Percentiles rank a stretch among this genome's conserved stretches.
Conservation (phyloP, 2,888 invertebrate genomes). For the Orchestes rusci region DNA sequence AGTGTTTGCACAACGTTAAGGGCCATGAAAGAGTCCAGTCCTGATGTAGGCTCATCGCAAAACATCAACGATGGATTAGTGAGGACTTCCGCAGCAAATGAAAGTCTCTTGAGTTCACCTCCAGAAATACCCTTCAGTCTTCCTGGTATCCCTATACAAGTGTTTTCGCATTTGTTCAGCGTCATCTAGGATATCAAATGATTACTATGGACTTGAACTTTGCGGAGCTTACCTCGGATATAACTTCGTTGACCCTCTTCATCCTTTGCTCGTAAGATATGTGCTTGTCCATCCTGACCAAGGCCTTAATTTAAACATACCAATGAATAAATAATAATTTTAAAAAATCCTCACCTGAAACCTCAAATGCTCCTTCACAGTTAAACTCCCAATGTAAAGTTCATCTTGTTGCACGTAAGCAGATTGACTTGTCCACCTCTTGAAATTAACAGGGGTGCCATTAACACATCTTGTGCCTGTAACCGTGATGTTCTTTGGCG, state of each 20-base stretch:
- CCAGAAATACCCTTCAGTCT: slow-evolving; percentile 89
- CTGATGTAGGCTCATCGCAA: slow-evolving; percentile 94
- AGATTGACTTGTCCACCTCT: slow-evolving; percentile 66
- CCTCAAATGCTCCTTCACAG: slow-evolving; percentile 80
- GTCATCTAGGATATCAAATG: slow-evolving; percentile 60
- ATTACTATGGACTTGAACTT: not conserved
- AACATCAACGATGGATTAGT: slow-evolving; percentile 94
- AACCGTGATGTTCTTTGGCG: slow-evolving; percentile 61
- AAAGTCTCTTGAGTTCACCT: slow-evolving; percentile 90
- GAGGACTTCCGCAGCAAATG: slow-evolving; percentile 94
- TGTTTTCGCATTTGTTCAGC: slow-evolving; percentile 82
- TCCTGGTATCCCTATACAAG: slow-evolving; percentile 83
- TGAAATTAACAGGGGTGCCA: slow-evolving; percentile 66
- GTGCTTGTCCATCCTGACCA: slow-evolving; percentile 76
- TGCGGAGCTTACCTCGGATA: slow-evolving; percentile 58
- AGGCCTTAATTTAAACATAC: slow-evolving; percentile 49
- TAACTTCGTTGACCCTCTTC: slow-evolving; percentile 77
- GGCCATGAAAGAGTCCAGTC: slow-evolving; percentile 92
- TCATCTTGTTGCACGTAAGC: slow-evolving; percentile 95
- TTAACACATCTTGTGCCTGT: slow-evolving; percentile 59
- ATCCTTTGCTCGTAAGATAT: slow-evolving; percentile 68
- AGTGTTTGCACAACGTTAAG: slow-evolving; percentile 78
- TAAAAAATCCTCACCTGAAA: slow-evolving; percentile 71
- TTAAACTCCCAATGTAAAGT: slow-evolving; percentile 83
- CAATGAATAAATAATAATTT: slow-evolving; percentile 1